Percentiles rank a stretch among this genome's conserved stretches.
Evolutionary conservation across 1,140 invertebrate genomes (phyloP).

Genomic region (Ephestia elutella): DNA sequence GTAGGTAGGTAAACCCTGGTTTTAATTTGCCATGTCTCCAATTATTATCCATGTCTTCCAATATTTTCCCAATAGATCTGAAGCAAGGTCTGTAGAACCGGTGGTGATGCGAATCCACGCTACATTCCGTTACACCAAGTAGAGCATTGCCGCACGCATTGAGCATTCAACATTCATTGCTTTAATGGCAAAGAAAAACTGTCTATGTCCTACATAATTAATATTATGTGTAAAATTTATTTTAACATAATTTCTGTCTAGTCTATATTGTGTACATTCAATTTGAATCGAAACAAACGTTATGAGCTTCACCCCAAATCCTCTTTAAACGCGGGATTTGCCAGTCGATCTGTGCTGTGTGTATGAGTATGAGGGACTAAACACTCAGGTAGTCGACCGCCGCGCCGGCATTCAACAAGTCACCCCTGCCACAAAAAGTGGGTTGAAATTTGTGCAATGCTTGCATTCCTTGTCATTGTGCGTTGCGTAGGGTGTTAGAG

Average conservation of each 20-base stretch:
- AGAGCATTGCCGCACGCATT: slow-evolving; percentile 55
- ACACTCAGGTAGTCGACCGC: slow-evolving; percentile 32
- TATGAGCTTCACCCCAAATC: neutral
- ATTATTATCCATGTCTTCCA: neutral
- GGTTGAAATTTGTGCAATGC: slow-evolving; percentile 28
- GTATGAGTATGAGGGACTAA: neutral
- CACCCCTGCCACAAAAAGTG: slow-evolving; percentile 25
- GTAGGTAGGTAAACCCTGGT: too few relatives aligned
- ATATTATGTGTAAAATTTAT: neutral
- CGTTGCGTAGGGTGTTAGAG: neutral
- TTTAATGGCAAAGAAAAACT: slow-evolving; percentile 24
- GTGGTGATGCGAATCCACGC: slow-evolving; percentile 28
- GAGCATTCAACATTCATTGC: slow-evolving; percentile 43
- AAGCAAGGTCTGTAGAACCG: slow-evolving; percentile 36
- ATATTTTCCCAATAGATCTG: slow-evolving; percentile 4
- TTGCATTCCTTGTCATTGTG: slow-evolving; percentile 17
- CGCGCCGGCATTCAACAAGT: slow-evolving; percentile 23
- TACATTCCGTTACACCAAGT: slow-evolving; percentile 55
- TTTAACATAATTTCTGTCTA: too few relatives aligned
- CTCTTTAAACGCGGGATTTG: slow-evolving; percentile 11
- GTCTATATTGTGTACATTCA: too few relatives aligned
- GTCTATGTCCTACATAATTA: neutral
- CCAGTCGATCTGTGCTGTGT: too few relatives aligned
- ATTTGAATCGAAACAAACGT: neutral
- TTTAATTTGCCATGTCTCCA: neutral